phyloP scores from a whole-genome alignment of 1,140 invertebrate species.

The Pachypsylla venusta region DNA sequence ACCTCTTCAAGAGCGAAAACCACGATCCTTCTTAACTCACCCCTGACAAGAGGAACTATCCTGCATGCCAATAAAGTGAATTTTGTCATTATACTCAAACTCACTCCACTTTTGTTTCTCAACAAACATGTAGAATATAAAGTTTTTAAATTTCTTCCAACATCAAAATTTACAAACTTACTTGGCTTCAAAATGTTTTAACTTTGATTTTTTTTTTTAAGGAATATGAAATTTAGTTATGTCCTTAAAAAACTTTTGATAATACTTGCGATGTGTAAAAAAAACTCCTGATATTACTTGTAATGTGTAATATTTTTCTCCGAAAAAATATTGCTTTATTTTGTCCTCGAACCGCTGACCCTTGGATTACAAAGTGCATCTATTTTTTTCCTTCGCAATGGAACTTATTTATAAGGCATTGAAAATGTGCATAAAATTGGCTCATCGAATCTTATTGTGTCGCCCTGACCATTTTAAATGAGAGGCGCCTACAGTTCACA shows the following conservation, averaged over 20 bases:
- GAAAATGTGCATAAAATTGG: no score
- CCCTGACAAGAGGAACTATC: slow-evolving; percentile 3
- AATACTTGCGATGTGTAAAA: neutral
- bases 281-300: neutral
- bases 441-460: no score
- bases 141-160: neutral
- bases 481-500: no score
- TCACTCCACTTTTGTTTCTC: neutral
- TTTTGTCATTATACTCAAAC: neutral
- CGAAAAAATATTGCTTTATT: neutral
- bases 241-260: neutral
- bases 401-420: no score
- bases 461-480: no score
- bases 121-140: neutral
- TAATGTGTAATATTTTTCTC: neutral
- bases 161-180: neutral
- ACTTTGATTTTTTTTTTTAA: neutral
- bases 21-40: slow-evolving; percentile 9
- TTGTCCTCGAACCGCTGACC: neutral
- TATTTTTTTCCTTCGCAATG: no score
- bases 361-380: neutral
- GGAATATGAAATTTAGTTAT: neutral
- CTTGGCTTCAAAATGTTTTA: neutral
- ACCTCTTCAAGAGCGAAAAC: slow-evolving; percentile 3
- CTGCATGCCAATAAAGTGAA: neutral